These are phyloP conservation scores for Nomada fabriciana DNA, from an alignment of 2,888 invertebrate genomes.

Conservation along the genomic window DNA sequence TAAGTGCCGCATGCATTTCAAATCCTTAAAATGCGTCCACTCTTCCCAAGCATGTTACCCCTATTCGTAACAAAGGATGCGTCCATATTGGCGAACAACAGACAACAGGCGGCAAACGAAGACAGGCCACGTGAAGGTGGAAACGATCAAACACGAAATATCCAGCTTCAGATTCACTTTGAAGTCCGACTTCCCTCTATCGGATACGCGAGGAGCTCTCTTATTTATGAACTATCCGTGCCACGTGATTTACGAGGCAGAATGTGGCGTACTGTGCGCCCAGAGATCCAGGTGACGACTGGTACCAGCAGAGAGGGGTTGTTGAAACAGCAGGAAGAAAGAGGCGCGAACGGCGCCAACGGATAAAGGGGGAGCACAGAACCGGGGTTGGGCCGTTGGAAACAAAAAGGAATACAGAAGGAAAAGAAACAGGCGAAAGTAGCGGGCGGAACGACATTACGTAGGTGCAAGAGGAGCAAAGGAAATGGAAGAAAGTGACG, in stretches of 20 bases:
- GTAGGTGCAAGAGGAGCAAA: slow-evolving; percentile 44
- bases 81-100: not conserved
- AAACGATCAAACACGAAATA: not conserved
- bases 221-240: slow-evolving; percentile 78
- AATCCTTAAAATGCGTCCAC: not conserved
- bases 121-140: not conserved
- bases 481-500: slow-evolving; percentile 45
- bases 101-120: not conserved
- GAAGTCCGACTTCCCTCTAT: slow-evolving; percentile 26
- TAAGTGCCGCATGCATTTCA: too few relatives aligned
- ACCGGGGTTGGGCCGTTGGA: not conserved
- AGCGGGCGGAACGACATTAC: slow-evolving; percentile 47
- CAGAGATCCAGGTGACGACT: slow-evolving; percentile 40
- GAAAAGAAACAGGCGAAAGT: slow-evolving; percentile 46
- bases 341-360: slow-evolving; percentile 35
- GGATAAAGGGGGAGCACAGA: slow-evolving; percentile 30
- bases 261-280: slow-evolving; percentile 65
- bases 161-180: slow-evolving; percentile 3
- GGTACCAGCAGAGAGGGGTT: slow-evolving; percentile 33
- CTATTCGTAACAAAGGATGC: not conserved
- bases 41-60: not conserved
- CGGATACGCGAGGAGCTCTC: slow-evolving; percentile 59
- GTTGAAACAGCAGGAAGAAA: slow-evolving; percentile 19
- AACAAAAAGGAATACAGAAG: slow-evolving; percentile 19
- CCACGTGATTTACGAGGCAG: slow-evolving; percentile 74